Percentiles rank a stretch among this genome's conserved stretches.
Evolutionary conservation across 1,140 invertebrate genomes (phyloP).

Genomic region (Dryas iulia): DNA sequence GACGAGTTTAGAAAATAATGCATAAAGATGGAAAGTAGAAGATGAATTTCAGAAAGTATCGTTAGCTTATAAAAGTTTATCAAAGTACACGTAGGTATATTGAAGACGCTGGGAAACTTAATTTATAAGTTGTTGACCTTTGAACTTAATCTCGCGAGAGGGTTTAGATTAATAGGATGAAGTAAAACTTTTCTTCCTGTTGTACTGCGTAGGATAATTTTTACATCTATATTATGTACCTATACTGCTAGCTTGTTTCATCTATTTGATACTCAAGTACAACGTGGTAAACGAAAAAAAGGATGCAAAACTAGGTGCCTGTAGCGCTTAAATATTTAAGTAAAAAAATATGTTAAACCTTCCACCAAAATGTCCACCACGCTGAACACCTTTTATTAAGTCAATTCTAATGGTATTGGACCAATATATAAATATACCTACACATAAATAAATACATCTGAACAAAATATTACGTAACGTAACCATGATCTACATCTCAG

Average conservation of each 20-base stretch:
- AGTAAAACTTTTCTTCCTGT: conserved; percentile 1
- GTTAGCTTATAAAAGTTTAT: not conserved
- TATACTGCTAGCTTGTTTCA: not conserved
- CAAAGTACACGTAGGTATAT: not conserved
- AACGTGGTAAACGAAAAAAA: too few relatives aligned
- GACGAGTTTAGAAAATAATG: not conserved
- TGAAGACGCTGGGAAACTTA: not conserved
- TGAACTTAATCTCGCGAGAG: not conserved
- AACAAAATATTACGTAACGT: too few relatives aligned
- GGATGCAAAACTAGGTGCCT: too few relatives aligned
- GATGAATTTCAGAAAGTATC: not conserved
- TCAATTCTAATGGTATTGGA: too few relatives aligned
- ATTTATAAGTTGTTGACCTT: not conserved
- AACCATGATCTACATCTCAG: too few relatives aligned
- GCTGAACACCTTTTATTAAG: too few relatives aligned
- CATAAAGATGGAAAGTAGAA: not conserved
- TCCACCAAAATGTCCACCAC: too few relatives aligned
- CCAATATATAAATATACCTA: too few relatives aligned
- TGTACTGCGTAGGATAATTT: not conserved
- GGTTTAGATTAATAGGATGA: not conserved
- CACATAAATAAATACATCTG: too few relatives aligned
- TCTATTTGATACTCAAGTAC: too few relatives aligned
- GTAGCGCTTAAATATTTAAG: too few relatives aligned
- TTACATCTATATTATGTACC: not conserved
- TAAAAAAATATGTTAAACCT: too few relatives aligned